Evolutionary conservation across 2,113 vertebrate genomes (phyloP), one percentile per base, ranked within the genome.

Genomic region (Dunckerocampus dactyliophorus): DNA sequence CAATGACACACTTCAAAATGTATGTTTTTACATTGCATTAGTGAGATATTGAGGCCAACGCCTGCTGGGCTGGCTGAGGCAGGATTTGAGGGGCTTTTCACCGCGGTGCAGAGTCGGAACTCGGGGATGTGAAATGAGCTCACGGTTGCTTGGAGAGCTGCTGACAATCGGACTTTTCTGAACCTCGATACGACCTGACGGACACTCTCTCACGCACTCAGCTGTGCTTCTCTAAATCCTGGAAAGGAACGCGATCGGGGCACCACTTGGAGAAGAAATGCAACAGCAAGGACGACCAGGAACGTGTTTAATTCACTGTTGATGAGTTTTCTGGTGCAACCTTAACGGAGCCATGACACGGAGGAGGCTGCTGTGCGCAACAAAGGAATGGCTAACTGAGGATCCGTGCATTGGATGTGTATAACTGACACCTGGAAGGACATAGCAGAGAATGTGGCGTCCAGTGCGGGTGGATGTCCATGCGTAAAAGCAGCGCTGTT

Each of bases 101-200:
- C 63, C 72, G 72, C 72, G 77, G 67, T 59, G 75, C 69, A 46
- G 69, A 69, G 61, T 62, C 62, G 60, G 63, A 83, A 82, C 63
- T 78, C 67, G 71, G 69, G 77, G 74, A 71, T 87, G 81, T 87
- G 84, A 86, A 46, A 81, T 79, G 71, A 84, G 67, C 79, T 76
- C 66, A 12, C 58, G 75, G 67, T 69, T 67, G 68, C 39, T 78
- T 63, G 56, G 71, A 67, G 74, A 79, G 85, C 71, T 61, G 72
- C 67, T 81, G 74, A 74, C 69, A 82, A 61, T 28, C 20, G 73
- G 67, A 72, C 75, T 76, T 56, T n/a, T 57, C 21, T 17, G 22
- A 31, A 52, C 50, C 50, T 47, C 47, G 31, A 68, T 59, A 75
- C 51, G 43, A 55, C 67, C 69, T 22, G 65, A 24, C 43, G 57